A percentile compares a stretch with the other conserved stretches of the same genome.
Conservation (phyloP, 2,113 vertebrate species). For the Spilogale gracilis region DNA sequence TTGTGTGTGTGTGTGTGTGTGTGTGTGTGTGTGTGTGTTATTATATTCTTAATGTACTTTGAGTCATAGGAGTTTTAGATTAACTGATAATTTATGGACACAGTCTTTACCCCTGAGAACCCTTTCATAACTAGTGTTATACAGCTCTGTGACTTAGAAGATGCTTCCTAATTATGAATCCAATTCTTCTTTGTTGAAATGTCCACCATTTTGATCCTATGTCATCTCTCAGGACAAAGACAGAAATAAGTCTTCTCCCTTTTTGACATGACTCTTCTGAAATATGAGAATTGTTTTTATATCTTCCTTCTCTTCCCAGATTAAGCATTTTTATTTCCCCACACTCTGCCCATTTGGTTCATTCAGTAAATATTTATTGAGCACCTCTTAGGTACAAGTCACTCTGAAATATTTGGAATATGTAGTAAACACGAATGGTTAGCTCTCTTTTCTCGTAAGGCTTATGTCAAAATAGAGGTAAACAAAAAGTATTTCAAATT, state of each 20-base stretch:
- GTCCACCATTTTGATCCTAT: not conserved
- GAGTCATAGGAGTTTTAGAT: not conserved
- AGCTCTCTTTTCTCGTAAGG: not conserved
- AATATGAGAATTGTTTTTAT: not conserved
- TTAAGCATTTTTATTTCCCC: slow-evolving; percentile 3
- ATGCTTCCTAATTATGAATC: slow-evolving; percentile 2
- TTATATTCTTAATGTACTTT: slow-evolving; percentile 3
- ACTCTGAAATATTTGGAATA: not conserved
- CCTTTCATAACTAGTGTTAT: not conserved
- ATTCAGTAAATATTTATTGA: not conserved
- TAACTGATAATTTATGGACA: not conserved
- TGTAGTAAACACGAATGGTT: not conserved
- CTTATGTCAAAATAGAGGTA: not conserved
- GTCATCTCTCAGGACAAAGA: not conserved
- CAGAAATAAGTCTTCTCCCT: not conserved
- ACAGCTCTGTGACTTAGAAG: not conserved
- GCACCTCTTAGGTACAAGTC: not conserved
- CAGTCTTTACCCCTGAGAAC: not conserved
- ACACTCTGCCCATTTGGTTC: not conserved
- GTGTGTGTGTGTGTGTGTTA: not conserved
- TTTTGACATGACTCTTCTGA: not conserved
- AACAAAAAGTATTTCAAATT: slow-evolving; percentile 24
- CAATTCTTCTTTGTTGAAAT: not conserved
- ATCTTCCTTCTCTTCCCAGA: not conserved
- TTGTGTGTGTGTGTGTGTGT: not conserved